Evolutionary conservation across 2,888 invertebrate genomes (phyloP).

Genomic region (Cephus sareptanus): DNA sequence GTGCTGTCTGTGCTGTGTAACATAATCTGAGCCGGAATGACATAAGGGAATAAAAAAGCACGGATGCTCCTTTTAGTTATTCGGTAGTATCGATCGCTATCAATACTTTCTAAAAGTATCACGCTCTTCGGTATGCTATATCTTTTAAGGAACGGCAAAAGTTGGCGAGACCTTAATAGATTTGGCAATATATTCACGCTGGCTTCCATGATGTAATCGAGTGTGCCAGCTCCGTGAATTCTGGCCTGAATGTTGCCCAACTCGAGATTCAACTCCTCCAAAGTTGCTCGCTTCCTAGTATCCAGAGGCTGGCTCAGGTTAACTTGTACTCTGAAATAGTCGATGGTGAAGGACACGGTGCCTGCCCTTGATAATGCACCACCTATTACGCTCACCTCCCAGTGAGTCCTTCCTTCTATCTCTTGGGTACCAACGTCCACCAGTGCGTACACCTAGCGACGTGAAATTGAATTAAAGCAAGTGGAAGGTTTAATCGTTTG

Average conservation of each 20-base stretch:
- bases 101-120: background rate
- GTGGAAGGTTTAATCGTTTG: background rate
- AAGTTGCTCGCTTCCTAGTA: slow-evolving; percentile 76
- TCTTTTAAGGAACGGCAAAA: background rate
- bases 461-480: background rate
- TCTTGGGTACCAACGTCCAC: slow-evolving; percentile 84
- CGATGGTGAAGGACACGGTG: slow-evolving; percentile 81
- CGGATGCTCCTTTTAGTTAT: background rate
- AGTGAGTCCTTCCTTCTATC: slow-evolving; percentile 80
- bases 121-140: background rate
- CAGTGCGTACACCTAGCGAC: slow-evolving; percentile 67
- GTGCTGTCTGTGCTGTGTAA: background rate
- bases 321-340: slow-evolving; percentile 78
- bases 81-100: background rate
- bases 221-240: slow-evolving; percentile 86
- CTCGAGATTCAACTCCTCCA: slow-evolving; percentile 82
- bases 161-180: slow-evolving; percentile 71
- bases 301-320: slow-evolving; percentile 82
- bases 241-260: slow-evolving; percentile 87
- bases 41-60: background rate
- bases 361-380: slow-evolving; percentile 78
- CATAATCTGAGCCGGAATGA: background rate
- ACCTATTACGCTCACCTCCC: slow-evolving; percentile 79
- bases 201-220: slow-evolving; percentile 86
- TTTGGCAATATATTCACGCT: slow-evolving; percentile 86